Base-by-base conservation (phyloP, 2,797 vertebrate species). In the Myoxocephalus aenaeus region DNA sequence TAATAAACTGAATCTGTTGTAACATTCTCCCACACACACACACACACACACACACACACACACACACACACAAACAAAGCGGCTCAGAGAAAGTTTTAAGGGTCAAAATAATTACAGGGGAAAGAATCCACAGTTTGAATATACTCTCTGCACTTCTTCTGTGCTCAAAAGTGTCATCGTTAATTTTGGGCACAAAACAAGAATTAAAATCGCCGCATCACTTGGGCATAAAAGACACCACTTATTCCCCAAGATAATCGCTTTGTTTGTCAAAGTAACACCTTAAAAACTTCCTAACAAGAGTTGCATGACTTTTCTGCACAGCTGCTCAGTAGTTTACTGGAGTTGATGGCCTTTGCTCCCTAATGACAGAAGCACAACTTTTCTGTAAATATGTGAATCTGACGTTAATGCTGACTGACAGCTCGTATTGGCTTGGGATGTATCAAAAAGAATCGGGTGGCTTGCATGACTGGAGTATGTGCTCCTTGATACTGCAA, bases 361-460 rank as follows among this genome's bases (percentile, higher is more conserved):
- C 94, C 92, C 94, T 90, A 75, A 92, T 92, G 94, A 94, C 89
- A 92, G 88, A 87, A 89, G 82, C 77, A 78, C 82, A 92, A 92
- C 92, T 90, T 93, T 94, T 92, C 89, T 88, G 92, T 93, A 94
- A 94, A 94, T 93, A 94, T 83, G 86, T 81, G 91, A 90, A 90
- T 91, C 65, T 89, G 90, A 90, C 87, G 90, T 85, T 92, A 92
- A 95, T 94, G 87, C 90, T 92, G 90, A 93, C 87, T 93, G 94
- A 95, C 94, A 95, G 94, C 90, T 89, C 75, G 81, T 91, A 92
- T 93, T 91, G 89, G 90, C 93, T 92, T 81, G 92, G 94, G 92
- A 92, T 85, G 34, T 94, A 95, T 95, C 94, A 95, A 95, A 96
- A 92, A 90, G 94, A 94, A 94, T 94, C 70, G 89, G 91, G 89